These are phyloP conservation scores for Sapajus apella DNA, from an alignment of 2,113 vertebrate species.

Conservation along the genomic window DNA sequence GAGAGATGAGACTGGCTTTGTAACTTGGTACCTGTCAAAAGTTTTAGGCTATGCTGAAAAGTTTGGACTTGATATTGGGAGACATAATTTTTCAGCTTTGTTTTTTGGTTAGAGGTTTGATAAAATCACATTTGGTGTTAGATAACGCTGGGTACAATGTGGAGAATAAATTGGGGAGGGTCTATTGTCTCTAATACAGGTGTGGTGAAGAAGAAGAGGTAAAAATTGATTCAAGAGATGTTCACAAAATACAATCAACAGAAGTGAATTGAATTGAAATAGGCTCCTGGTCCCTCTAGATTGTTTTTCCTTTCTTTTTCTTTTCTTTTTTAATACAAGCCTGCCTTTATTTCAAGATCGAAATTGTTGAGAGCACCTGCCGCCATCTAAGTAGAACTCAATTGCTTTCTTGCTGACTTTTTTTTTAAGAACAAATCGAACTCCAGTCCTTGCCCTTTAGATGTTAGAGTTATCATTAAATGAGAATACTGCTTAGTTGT, in stretches of 20 bases:
- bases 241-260: conserved; percentile 71
- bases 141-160: neutral
- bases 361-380: conserved; percentile 44
- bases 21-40: neutral
- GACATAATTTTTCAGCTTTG: neutral
- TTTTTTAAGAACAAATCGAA: neutral
- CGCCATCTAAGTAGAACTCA: conserved; percentile 33
- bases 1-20: neutral
- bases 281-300: conserved; percentile 28
- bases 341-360: conserved; percentile 58
- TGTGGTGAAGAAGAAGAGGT: neutral
- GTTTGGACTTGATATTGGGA: neutral
- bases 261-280: conserved; percentile 64
- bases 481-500: neutral
- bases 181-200: neutral
- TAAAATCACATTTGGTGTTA: neutral
- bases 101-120: neutral
- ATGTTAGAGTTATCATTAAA: neutral
- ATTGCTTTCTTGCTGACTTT: conserved; percentile 36
- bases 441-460: neutral
- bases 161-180: neutral
- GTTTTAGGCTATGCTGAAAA: neutral
- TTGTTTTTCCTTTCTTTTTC: neutral
- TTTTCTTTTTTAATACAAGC: conserved; percentile 3
- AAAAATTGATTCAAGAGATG: conserved; percentile 64